phyloP scores from a whole-genome alignment of 2,888 invertebrate genomes.

The Polydrusus pterygomalis region DNA sequence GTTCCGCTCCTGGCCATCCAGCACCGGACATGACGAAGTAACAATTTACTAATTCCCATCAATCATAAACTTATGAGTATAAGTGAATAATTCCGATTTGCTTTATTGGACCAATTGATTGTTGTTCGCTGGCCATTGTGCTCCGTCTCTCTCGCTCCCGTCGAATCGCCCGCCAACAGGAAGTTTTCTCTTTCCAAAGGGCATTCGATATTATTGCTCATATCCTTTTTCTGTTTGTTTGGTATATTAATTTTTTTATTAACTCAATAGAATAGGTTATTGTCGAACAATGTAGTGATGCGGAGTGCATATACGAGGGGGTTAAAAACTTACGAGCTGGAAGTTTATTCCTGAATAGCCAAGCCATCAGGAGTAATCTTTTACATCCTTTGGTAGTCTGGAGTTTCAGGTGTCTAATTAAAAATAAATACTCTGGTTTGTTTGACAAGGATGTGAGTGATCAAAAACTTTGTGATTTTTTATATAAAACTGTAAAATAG shows the following conservation, averaged over 20 bases:
- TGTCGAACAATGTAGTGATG: conserved; percentile 45
- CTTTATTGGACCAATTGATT: conserved; percentile 68
- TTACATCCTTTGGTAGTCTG: no score
- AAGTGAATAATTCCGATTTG: conserved; percentile 68
- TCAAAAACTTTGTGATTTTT: no score
- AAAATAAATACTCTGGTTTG: no score
- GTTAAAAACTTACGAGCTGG: not conserved
- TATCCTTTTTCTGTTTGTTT: conserved; percentile 55
- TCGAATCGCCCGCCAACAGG: conserved; percentile 53
- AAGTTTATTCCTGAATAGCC: no score
- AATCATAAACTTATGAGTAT: conserved; percentile 72
- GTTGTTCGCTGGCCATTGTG: conserved; percentile 65
- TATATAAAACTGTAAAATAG: no score
- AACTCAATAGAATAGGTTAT: conserved; percentile 54
- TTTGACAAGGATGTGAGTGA: no score
- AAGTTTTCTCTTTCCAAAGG: conserved; percentile 56
- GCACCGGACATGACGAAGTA: conserved; percentile 71
- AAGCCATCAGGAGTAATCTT: no score
- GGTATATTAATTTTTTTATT: conserved; percentile 55
- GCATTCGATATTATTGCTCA: conserved; percentile 58
- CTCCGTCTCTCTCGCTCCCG: conserved; percentile 49
- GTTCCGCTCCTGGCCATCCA: conserved; percentile 48
- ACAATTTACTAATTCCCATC: conserved; percentile 72
- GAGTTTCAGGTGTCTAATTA: no score
- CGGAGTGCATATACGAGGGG: conserved; percentile 1